A percentile compares a stretch with the other conserved stretches of the same genome.
phyloP scores from a whole-genome alignment of 2,797 vertebrate genomes.

The Tokudaia muenninki region DNA sequence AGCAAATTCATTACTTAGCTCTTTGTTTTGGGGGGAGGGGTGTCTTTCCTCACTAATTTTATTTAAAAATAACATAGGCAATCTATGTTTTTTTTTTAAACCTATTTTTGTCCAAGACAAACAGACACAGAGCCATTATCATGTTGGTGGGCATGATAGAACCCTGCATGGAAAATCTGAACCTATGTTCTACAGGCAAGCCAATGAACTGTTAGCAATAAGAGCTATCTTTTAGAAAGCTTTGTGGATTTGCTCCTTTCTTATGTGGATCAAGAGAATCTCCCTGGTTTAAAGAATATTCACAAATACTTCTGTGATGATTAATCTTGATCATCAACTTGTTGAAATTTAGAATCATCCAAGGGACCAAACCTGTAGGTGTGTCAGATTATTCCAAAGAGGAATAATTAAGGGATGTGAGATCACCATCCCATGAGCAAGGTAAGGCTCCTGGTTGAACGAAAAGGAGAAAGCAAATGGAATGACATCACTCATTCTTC shows the following conservation, averaged over 20 bases:
- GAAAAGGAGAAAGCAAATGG: neutral
- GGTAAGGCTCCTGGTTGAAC: neutral
- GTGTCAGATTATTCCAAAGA: neutral
- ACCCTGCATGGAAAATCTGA: conserved; percentile 11
- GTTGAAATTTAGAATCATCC: neutral
- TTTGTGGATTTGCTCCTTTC: conserved; percentile 27
- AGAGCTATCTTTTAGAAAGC: neutral
- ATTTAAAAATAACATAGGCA: neutral
- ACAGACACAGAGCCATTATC: neutral
- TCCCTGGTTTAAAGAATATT: neutral
- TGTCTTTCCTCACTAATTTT: neutral
- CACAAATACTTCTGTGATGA: neutral
- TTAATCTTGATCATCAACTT: neutral
- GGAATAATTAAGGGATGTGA: neutral
- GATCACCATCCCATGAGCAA: neutral
- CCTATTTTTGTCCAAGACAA: neutral
- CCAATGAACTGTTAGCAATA: neutral
- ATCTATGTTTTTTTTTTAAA: neutral
- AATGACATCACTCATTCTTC: neutral
- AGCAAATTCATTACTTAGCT: neutral
- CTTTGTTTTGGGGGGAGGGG: neutral
- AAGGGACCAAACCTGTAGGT: neutral
- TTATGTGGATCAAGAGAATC: neutral
- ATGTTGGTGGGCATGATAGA: neutral
- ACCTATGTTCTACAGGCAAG: neutral